Evolutionary conservation across 2,113 vertebrate genomes (phyloP).

Genomic region (Ailuropoda melanoleuca): DNA sequence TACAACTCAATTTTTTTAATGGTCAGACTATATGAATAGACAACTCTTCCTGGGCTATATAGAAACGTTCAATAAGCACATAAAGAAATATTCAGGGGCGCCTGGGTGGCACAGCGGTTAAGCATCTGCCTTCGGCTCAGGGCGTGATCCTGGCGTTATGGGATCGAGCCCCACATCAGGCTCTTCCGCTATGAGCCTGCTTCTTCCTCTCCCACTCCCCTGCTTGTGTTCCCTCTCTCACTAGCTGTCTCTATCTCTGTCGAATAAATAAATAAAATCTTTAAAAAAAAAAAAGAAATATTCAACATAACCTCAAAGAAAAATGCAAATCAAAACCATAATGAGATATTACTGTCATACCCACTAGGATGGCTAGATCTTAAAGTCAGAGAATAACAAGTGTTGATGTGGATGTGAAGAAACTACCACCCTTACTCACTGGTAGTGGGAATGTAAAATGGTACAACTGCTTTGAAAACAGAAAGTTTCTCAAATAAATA

Average conservation of each 20-base stretch:
- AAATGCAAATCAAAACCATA: background rate
- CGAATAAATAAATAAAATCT: too few species aligned
- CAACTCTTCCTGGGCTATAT: background rate
- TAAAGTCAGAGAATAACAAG: background rate
- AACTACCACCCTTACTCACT: background rate
- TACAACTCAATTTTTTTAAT: background rate
- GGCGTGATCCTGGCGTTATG: too few species aligned
- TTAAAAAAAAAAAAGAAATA: background rate
- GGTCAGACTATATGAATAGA: background rate
- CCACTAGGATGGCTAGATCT: background rate
- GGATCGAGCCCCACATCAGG: too few species aligned
- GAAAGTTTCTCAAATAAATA: background rate
- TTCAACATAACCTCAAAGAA: background rate
- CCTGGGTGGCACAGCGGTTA: too few species aligned
- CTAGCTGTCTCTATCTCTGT: too few species aligned
- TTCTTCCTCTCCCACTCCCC: too few species aligned
- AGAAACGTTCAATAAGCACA: background rate
- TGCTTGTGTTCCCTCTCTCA: too few species aligned
- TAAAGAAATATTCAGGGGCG: background rate
- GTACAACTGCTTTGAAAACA: background rate
- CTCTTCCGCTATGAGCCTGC: too few species aligned
- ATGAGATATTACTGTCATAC: background rate
- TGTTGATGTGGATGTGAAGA: background rate
- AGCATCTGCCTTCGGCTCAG: too few species aligned
- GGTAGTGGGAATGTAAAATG: background rate